Percentiles rank a stretch among this genome's conserved stretches.
These are phyloP conservation scores for Bhutanitis thaidina DNA, from an alignment of 2,888 invertebrate species.

Conservation along the genomic window DNA sequence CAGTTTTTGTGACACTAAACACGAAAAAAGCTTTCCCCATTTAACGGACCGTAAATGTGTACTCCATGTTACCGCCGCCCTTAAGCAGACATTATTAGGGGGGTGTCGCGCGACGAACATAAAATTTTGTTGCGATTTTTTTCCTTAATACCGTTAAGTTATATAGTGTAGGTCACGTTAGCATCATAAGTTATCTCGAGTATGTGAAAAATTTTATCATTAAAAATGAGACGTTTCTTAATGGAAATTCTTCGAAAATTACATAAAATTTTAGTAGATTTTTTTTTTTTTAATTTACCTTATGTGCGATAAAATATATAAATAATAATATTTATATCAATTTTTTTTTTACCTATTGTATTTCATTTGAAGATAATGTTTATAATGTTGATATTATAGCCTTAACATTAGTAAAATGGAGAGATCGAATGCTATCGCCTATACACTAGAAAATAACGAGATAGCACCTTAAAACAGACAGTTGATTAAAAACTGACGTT, in stretches of 20 bases:
- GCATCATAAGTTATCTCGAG: slow-evolving; percentile 50
- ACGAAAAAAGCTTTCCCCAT: slow-evolving; percentile 78
- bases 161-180: slow-evolving; percentile 65
- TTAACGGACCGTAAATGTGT: slow-evolving; percentile 79
- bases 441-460: too few species aligned
- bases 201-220: slow-evolving; percentile 12
- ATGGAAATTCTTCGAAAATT: too few species aligned
- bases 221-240: too few species aligned
- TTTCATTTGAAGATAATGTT: too few species aligned
- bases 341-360: too few species aligned
- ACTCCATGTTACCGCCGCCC: slow-evolving; percentile 75
- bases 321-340: too few species aligned
- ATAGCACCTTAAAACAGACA: slow-evolving; percentile 12
- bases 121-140: slow-evolving; percentile 76
- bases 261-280: too few species aligned
- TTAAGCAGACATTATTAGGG: slow-evolving; percentile 78
- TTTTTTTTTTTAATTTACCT: too few species aligned
- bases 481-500: slow-evolving; percentile 28
- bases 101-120: slow-evolving; percentile 68
- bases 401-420: too few species aligned
- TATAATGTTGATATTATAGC: too few species aligned
- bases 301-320: too few species aligned
- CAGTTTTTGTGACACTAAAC: slow-evolving; percentile 79
- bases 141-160: slow-evolving; percentile 63
- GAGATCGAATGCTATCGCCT: too few species aligned